phyloP scores from a whole-genome alignment of 2,888 invertebrate genomes.

The Acrocera orbiculus region DNA sequence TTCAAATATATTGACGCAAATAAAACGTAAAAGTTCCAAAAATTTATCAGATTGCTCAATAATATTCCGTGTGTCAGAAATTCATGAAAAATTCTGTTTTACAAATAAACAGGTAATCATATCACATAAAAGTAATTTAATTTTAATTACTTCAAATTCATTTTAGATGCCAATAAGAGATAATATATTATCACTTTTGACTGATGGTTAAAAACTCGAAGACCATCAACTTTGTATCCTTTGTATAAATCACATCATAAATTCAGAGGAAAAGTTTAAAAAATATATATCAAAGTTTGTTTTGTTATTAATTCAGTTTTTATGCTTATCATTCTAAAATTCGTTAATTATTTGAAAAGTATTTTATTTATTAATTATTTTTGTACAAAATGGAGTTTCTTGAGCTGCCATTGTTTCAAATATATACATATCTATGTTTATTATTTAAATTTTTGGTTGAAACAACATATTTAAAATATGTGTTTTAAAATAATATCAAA shows the following conservation, averaged over 20 bases:
- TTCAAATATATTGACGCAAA: conserved; percentile 16
- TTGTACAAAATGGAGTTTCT: too few species aligned
- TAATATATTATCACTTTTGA: conserved; percentile 21
- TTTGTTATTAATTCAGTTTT: too few species aligned
- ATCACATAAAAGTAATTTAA: neutral
- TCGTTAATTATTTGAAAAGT: too few species aligned
- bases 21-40: conserved; percentile 14
- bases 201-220: conserved; percentile 24
- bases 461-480: too few species aligned
- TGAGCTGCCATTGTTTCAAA: too few species aligned
- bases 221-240: conserved; percentile 27
- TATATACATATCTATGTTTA: too few species aligned
- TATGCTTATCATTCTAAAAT: too few species aligned
- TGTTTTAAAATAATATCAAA: too few species aligned
- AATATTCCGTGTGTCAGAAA: conserved; percentile 17
- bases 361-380: too few species aligned
- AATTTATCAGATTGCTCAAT: conserved; percentile 10
- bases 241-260: conserved; percentile 28
- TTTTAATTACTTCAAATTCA: neutral
- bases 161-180: conserved; percentile 22
- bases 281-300: neutral
- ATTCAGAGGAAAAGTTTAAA: conserved; percentile 28
- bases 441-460: too few species aligned
- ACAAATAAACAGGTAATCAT: conserved; percentile 21
- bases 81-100: conserved; percentile 19